Evolutionary conservation across 2,888 invertebrate species (phyloP).

Genomic region (Rhagophthalmus giganteus): DNA sequence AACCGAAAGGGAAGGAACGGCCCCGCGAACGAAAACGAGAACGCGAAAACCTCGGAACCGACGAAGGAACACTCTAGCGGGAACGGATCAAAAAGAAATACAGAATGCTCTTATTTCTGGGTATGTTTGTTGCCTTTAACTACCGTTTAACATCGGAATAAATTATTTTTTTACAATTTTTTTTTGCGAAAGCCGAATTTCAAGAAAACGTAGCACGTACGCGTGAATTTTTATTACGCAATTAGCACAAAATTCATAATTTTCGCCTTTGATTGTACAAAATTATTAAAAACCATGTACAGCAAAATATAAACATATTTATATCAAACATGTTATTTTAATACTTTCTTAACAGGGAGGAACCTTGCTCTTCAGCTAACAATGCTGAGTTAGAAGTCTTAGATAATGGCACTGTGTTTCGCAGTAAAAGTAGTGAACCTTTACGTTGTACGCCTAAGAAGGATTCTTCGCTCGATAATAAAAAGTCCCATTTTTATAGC

Average conservation of each 20-base stretch:
- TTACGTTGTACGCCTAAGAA: constrained; percentile 61
- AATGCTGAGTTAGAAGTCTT: constrained; percentile 57
- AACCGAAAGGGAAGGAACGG: constrained; percentile 40
- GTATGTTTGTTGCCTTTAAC: constrained; percentile 65
- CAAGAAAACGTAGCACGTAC: too few species aligned
- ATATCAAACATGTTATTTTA: too few species aligned
- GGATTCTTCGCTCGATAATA: constrained; percentile 64
- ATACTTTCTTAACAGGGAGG: constrained; percentile 44
- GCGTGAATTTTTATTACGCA: too few species aligned
- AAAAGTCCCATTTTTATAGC: constrained; percentile 75
- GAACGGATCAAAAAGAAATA: constrained; percentile 88
- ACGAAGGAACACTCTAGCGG: constrained; percentile 88
- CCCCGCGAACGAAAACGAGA: constrained; percentile 70
- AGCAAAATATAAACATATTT: too few species aligned
- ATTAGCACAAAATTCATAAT: too few species aligned
- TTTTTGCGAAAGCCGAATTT: too few species aligned
- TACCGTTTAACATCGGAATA: too few species aligned
- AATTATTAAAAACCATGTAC: too few species aligned
- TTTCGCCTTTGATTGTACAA: too few species aligned
- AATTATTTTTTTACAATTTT: constrained; percentile 9
- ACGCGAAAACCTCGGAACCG: constrained; percentile 77
- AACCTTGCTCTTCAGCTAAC: constrained; percentile 43
- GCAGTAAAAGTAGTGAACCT: constrained; percentile 77
- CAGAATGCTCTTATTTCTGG: constrained; percentile 77
- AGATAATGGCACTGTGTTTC: constrained; percentile 60